Evolutionary conservation across 2,113 vertebrate genomes (phyloP), one percentile per base, ranked within the genome.

Genomic region (Oplegnathus fasciatus): DNA sequence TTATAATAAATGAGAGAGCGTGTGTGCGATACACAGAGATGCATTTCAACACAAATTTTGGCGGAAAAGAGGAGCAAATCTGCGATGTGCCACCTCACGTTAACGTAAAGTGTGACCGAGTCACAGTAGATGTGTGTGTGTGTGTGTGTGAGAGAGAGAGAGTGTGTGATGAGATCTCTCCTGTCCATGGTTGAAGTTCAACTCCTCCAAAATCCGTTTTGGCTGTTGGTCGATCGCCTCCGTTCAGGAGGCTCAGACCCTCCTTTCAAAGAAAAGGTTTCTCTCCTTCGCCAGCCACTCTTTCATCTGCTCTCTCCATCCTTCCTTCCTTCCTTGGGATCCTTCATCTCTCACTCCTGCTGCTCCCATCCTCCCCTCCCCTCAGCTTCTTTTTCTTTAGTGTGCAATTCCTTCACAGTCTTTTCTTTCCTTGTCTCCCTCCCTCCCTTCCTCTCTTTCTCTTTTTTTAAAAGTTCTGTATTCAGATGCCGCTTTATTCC

Each of bases 351-450:
- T 46, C 86, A 22, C 72, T 89, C 78, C 62, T 62, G 73, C 72
- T 57, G 79, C 85, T 90, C 78, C 88, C 87, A 68, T 88, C 85
- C 81, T 80, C 78, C 82, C 67, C 75, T 83, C 68, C 85, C 80
- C 75, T 82, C 79, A 66, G 64, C 71, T 82, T 74, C 85, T 82
- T 80, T 83, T 82, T 88, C 75, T 91, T 87, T 82, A 89, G 82
- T 91, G 91, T 88, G 88, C 85, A 86, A 90, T 91, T 93, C 89
- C 91, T 87, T 91, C 92, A 86, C 83, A 90, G 88, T 88, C 86
- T 86, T 88, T 85, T 80, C 83, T 82, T 72, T 70, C 80, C 70
- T 82, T 30, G 24, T 69, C 40, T 79, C 81, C 88, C 92, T 80
- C 84, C 81, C 69, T 85, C 50, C 50, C 70, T 69, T 32, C 42